These are phyloP conservation scores for Sthenelais limicola DNA, from an alignment of 2,888 invertebrate species.

Conservation along the genomic window DNA sequence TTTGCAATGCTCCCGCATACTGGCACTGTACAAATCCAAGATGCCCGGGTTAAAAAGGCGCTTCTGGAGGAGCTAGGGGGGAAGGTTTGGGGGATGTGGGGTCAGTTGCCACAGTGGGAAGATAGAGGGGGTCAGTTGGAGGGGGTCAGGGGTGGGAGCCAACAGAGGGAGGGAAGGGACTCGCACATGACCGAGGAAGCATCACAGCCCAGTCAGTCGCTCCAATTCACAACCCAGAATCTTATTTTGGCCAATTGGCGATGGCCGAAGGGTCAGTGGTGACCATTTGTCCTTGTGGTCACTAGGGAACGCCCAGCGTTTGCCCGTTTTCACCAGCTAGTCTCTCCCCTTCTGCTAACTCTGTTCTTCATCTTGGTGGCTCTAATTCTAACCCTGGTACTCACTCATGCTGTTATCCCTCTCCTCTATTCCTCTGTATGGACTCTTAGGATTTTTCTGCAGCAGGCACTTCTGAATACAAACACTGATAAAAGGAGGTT, in stretches of 20 bases:
- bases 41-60: background rate
- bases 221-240: conserved; percentile 34
- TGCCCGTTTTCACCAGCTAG: background rate
- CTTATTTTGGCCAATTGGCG: conserved; percentile 36
- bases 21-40: background rate
- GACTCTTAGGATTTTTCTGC: too few relatives aligned
- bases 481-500: too few relatives aligned
- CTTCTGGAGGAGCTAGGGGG: too few relatives aligned
- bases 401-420: background rate
- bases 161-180: too few relatives aligned
- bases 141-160: too few relatives aligned
- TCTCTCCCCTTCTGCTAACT: background rate
- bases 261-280: conserved; percentile 31
- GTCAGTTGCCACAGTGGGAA: too few relatives aligned
- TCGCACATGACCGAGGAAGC: too few relatives aligned
- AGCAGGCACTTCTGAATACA: too few relatives aligned
- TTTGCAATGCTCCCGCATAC: background rate
- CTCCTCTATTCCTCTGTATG: too few relatives aligned
- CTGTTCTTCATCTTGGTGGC: too few relatives aligned
- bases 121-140: too few relatives aligned
- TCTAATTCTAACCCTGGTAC: too few relatives aligned
- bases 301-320: conserved; percentile 26
- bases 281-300: conserved; percentile 33
- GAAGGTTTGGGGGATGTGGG: conserved; percentile 6
- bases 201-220: conserved; percentile 1